These are phyloP conservation scores for Paraescarpia echinospica DNA, from an alignment of 1,140 invertebrate genomes.

Conservation along the genomic window DNA sequence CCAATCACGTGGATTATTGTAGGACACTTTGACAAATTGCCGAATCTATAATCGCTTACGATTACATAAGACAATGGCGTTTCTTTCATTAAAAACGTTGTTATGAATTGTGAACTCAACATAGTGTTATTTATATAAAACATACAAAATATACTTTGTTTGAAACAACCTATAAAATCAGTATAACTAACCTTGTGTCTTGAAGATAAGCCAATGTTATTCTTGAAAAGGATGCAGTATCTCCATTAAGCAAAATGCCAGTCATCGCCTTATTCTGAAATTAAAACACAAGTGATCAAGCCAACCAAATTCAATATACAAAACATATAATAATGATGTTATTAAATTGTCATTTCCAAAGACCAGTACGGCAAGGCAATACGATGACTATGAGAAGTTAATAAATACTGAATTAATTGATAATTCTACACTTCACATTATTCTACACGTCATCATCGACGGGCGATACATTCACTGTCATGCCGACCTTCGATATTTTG, in stretches of 20 bases:
- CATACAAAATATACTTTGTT: neutral
- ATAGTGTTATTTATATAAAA: neutral
- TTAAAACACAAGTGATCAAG: conserved; percentile 11
- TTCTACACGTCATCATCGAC: too few species aligned
- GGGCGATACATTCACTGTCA: too few species aligned
- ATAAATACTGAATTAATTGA: too few species aligned
- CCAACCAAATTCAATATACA: conserved; percentile 62
- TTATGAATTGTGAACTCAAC: neutral
- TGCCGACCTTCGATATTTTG: too few species aligned
- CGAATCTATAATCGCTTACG: neutral
- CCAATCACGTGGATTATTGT: neutral
- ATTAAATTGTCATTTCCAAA: neutral
- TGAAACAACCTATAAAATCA: neutral
- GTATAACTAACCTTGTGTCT: conserved; percentile 76
- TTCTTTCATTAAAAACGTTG: neutral
- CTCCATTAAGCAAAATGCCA: conserved; percentile 98
- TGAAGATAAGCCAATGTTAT: conserved; percentile 97
- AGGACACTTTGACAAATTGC: neutral
- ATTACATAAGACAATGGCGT: neutral
- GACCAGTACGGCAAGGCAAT: too few species aligned
- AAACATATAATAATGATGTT: conserved; percentile 81
- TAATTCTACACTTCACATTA: too few species aligned
- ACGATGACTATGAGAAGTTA: too few species aligned
- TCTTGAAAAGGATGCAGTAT: conserved; percentile 94
- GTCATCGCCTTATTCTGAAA: conserved; percentile 98